A percentile compares a stretch with the other conserved stretches of the same genome.
Conservation (phyloP, 2,113 vertebrate genomes). For the Pachyramphus minor region DNA sequence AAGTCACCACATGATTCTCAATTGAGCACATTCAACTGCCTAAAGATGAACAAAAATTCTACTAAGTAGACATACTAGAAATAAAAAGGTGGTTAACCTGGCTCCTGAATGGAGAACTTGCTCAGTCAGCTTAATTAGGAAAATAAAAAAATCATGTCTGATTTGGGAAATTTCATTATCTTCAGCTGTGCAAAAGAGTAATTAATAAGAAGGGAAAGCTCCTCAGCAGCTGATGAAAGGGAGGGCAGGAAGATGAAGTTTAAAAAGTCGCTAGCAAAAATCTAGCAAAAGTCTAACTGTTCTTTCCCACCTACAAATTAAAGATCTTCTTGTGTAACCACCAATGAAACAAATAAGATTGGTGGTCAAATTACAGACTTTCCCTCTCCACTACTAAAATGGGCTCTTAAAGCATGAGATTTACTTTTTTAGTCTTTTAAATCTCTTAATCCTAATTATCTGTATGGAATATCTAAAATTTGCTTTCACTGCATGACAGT, state of each 20-base stretch:
- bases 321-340: not conserved
- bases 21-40: not conserved
- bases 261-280: not conserved
- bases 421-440: not conserved
- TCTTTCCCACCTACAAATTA: not conserved
- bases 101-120: not conserved
- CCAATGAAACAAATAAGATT: fast-evolving
- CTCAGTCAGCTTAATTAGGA: not conserved
- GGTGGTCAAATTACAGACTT: not conserved
- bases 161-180: not conserved
- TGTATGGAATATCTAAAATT: not conserved
- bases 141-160: not conserved
- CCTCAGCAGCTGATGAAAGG: not conserved
- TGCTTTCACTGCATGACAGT: not conserved
- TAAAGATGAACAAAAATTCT: not conserved
- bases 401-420: not conserved
- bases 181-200: not conserved
- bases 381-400: not conserved
- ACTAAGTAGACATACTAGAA: not conserved
- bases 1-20: not conserved
- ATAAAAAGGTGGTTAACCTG: not conserved
- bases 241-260: not conserved
- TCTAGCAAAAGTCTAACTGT: not conserved
- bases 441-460: not conserved
- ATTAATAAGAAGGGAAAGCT: not conserved